Evolutionary conservation across 2,888 invertebrate genomes (phyloP), one percentile per base, ranked within the genome.

Genomic region (Parthenolecanium corni): DNA sequence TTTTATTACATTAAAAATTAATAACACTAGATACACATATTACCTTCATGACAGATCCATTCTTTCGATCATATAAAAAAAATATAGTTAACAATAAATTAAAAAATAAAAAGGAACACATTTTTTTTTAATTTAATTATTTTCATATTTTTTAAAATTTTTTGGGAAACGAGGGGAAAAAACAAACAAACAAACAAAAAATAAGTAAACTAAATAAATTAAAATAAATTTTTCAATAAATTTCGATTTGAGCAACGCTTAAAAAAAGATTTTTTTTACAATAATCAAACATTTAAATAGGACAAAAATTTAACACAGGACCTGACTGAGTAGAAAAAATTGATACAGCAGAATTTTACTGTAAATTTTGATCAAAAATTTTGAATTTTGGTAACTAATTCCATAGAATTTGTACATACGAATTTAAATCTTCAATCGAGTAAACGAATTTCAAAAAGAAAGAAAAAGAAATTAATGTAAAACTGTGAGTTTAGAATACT

Each of bases 1-100:
- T 61, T 49, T 61, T 61, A 61, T 61, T 61, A 61, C 61, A 61
- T 61, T 61, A 61, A 61, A 61, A 61, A 61, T 61, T 61, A 61
- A 61, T 61, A 63, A 63, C 54, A 63, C 63, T 63, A 63, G 63
- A 63, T 63, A 63, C 63, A 63, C 63, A 63, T 63, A 63, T 63
- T 63, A 63, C 63, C 61, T 49, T 61, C 61, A 51, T 51, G 61
- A 38, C 61, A 61, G 51, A 49, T 61, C 51, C 51, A 36, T 51
- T 61, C 61, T 61, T 61, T 51, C 61, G 49, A 36, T 61, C 51
- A 16, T 49, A 49, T 49, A 61, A 49, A 61, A 61, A 61, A 61
- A 61, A 40, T 61, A 61, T 51, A 61, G 51, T 61, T 61, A 61
- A 61, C 61, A 61, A 61, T 61, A 61, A 61, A 61, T 61, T 61